Percentiles rank a stretch among this genome's conserved stretches.
Conservation (phyloP, 2,888 invertebrate genomes). For the Actias luna region DNA sequence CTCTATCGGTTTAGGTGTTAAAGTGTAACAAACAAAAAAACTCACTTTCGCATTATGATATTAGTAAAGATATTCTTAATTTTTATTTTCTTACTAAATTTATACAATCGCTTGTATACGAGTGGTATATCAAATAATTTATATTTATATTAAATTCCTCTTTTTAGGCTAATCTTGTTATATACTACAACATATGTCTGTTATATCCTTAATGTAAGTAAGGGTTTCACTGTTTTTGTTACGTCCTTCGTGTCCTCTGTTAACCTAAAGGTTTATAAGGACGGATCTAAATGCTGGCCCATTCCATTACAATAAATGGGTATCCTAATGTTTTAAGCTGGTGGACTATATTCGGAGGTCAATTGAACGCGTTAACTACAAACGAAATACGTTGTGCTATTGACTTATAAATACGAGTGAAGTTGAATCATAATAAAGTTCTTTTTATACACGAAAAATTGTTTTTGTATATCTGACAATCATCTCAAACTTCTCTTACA, state of each 20-base stretch:
- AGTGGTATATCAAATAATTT: not conserved
- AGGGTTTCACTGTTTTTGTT: constrained; percentile 29
- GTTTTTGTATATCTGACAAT: too few relatives aligned
- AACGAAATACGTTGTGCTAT: not conserved
- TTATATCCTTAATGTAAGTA: constrained; percentile 18
- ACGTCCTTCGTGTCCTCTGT: constrained; percentile 22
- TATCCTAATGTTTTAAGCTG: constrained; percentile 8
- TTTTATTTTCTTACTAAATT: too few relatives aligned
- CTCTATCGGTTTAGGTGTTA: too few relatives aligned
- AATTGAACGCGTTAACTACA: not conserved
- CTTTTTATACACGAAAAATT: not conserved
- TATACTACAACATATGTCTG: not conserved
- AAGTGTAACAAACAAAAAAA: too few relatives aligned
- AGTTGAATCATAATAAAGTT: not conserved
- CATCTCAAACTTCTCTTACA: too few relatives aligned
- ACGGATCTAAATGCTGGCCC: constrained; percentile 11
- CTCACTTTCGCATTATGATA: too few relatives aligned
- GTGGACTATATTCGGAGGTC: not conserved
- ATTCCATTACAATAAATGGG: constrained; percentile 14
- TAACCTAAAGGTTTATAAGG: constrained; percentile 16
- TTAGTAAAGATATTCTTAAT: too few relatives aligned
- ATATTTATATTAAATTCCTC: not conserved
- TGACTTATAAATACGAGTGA: not conserved
- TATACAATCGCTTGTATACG: not conserved
- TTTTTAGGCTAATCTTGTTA: not conserved